Evolutionary conservation across 2,113 vertebrate genomes (phyloP).

Genomic region (Neopipo cinnamomea): DNA sequence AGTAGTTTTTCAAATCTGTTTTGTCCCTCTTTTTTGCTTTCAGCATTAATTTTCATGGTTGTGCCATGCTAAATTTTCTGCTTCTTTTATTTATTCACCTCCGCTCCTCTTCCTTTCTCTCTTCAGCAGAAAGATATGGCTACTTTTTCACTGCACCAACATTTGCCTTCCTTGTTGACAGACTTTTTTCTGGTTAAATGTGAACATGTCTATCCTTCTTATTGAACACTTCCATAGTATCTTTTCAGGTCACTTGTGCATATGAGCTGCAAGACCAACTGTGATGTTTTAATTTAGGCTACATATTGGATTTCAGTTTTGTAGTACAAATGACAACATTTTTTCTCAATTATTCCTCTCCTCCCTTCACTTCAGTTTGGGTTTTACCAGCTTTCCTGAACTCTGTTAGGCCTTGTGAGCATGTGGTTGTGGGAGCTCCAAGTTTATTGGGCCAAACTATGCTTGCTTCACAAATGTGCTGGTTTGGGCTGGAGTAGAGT

Average conservation of each 20-base stretch:
- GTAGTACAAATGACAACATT: not conserved
- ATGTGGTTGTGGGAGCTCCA: not conserved
- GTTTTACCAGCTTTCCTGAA: not conserved
- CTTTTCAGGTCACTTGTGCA: not conserved
- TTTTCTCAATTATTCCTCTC: not conserved
- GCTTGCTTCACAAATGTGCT: not conserved
- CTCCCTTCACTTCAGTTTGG: not conserved
- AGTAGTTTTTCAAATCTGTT: constrained; percentile 27
- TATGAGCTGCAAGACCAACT: not conserved
- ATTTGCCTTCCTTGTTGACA: not conserved
- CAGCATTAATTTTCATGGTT: constrained; percentile 24
- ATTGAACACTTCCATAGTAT: not conserved
- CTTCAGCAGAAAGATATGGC: not conserved
- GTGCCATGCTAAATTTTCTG: constrained; percentile 6
- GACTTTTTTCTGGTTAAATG: not conserved
- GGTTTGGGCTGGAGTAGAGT: not conserved
- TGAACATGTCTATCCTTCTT: not conserved
- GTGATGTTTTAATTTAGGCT: not conserved
- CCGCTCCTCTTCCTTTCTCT: constrained; percentile 9
- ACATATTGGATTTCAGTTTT: not conserved
- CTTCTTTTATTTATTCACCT: constrained; percentile 50
- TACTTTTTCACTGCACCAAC: not conserved
- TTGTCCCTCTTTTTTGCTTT: constrained; percentile 5
- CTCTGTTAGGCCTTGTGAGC: not conserved
- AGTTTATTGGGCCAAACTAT: not conserved